Percentiles rank a stretch among this genome's conserved stretches.
Evolutionary conservation across 2,797 vertebrate genomes (phyloP).

Genomic region (Alcedo quadribrachys): DNA sequence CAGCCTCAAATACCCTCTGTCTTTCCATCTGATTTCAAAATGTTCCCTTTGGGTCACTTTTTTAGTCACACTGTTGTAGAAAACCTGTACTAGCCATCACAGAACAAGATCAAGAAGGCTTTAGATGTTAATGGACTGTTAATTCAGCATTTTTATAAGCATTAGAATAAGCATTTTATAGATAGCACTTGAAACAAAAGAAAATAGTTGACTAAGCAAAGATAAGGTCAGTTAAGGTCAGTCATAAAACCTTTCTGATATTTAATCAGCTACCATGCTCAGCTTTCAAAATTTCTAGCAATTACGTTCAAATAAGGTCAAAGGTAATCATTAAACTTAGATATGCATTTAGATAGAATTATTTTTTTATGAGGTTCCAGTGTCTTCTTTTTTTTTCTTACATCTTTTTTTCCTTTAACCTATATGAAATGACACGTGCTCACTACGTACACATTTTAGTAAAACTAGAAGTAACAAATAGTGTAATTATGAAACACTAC

Average conservation of each 20-base stretch:
- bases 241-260: not conserved
- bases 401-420: not conserved
- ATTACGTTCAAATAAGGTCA: not conserved
- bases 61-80: not conserved
- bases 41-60: not conserved
- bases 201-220: constrained; percentile 5
- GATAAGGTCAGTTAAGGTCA: not conserved
- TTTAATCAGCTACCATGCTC: not conserved
- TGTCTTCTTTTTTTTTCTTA: not conserved
- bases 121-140: not conserved
- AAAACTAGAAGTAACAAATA: not conserved
- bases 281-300: not conserved
- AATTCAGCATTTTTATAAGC: constrained; percentile 1
- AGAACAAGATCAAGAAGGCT: not conserved
- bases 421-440: not conserved
- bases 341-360: not conserved
- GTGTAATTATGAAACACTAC: not conserved
- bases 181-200: not conserved
- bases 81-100: not conserved
- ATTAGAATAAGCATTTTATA: not conserved
- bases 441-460: not conserved
- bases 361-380: not conserved
- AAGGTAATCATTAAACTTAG: not conserved
- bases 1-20: not conserved
- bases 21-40: not conserved